These are phyloP conservation scores for Silurus asotus DNA, from an alignment of 2,113 vertebrate species.

Conservation along the genomic window DNA sequence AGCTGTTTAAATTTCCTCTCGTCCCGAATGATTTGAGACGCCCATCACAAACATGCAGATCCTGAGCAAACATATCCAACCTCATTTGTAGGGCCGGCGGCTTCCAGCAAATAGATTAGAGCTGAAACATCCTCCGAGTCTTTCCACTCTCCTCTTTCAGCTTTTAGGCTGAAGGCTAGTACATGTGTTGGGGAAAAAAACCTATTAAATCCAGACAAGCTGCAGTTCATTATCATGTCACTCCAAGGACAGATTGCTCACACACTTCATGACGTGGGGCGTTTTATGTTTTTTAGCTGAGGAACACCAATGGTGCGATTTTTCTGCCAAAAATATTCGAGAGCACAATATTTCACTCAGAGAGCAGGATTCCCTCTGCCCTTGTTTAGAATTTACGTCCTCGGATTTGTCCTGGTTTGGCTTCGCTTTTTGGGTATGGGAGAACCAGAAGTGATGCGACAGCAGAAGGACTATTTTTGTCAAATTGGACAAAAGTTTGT, in stretches of 20 bases:
- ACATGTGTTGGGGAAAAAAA: neutral
- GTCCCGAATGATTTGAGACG: neutral
- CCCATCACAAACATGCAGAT: conserved; percentile 19
- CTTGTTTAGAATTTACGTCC: neutral
- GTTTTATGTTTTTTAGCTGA: neutral
- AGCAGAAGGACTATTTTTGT: neutral
- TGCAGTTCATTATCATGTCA: neutral
- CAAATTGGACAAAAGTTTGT: too few relatives aligned
- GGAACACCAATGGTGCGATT: neutral
- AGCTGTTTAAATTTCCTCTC: conserved; percentile 40
- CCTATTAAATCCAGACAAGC: neutral
- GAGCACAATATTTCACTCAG: neutral
- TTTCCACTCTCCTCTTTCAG: neutral
- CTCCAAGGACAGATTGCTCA: neutral
- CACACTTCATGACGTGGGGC: neutral
- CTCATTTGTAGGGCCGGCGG: conserved; percentile 18
- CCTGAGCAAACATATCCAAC: conserved; percentile 35
- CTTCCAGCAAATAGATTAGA: conserved; percentile 42
- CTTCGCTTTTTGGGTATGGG: neutral
- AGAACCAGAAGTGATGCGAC: neutral
- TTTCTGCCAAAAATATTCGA: neutral
- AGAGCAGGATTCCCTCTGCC: neutral
- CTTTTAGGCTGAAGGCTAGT: neutral
- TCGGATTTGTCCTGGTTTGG: neutral
- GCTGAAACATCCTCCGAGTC: conserved; percentile 19